Base-by-base conservation (phyloP, 1,140 invertebrate species). In the Antheraea mylitta region DNA sequence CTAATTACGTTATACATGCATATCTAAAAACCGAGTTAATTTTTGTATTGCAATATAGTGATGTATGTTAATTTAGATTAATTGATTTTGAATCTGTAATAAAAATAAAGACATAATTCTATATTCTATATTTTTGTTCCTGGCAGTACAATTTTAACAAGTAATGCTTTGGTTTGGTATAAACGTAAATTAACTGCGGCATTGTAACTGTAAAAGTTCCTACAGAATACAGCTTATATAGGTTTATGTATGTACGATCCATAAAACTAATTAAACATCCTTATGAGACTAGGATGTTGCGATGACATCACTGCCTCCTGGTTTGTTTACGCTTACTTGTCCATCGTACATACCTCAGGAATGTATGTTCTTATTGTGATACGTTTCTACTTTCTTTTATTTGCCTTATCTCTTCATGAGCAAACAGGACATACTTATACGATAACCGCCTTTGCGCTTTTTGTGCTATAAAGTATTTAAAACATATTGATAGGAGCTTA, bases 271-370 rank as follows among this genome's bases (percentile, higher is more conserved):
- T 65, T 38, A 65, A 48, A 65, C 18, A 65, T 65, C 64, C 38
- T 65, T 48, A 18, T 65, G 18, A 38, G 45, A 19, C 13, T 22
- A 65, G 18, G 64, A 65, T 65, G 64, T 48, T 7, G 22, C 37
- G 65, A 68, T 71, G 70, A 65, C 70, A 68, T 71, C 70, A 68
- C 53, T 68, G n/a, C 45, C 61, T 60, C 18, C 45, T 66, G 64
- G 68, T 13, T 65, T 48, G 45, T 72, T 68, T 60, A 72, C 53
- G 53, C 42, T 66, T 62, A 62, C 37, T 64, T 30, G 58, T 38
- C 68, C 66, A 65, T 64, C 63, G 58, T 42, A 37, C 65, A 66
- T 71, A 64, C 71, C 71, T 60, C 37, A 65, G 36, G 66, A 64
- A 38, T 67, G 62, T 71, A 30, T 64, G 53, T 61, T n/a, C n/a